Base-by-base conservation (phyloP, 2,888 invertebrate genomes). In the Scaptomyza reducta region DNA sequence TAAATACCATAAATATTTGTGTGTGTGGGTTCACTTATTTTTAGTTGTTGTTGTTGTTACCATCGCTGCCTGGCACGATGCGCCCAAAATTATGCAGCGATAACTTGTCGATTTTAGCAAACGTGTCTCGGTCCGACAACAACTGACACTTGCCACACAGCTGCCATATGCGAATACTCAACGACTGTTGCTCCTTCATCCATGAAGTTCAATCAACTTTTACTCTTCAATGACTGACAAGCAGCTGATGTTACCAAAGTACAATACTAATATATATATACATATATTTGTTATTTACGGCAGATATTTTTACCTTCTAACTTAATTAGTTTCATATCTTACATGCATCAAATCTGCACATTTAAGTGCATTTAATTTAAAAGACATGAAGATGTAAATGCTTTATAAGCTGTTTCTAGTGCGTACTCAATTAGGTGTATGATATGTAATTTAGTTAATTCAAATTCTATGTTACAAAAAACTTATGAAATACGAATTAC, bases 1-100 rank as follows among this genome's bases (percentile, higher is more conserved):
- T 82, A 82, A 82, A 85, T 79, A 82, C 54, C 72, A 82, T 82
- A 74, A 79, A 82, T 81, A 64, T 56, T 18, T 59, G 27, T 62
- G 38, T 57, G 11, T 51, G 31, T 62, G n/a, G n/a, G 31, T 62
- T 45, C 51, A n/a, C 61, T 55, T 67, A 67, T 70, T 76, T 72
- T 65, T 70, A 65, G 81, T 76, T 31, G 31, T 31, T 29, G 29
- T 29, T 77, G 61, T 72, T 69, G 72, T 72, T 69, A 68, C 63
- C 59, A 25, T 10, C 40, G 18, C 18, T 46, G 38, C 82, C 77
- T 64, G 77, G 79, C 63, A 54, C 46, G 49, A 27, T 11, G 22
- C 38, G 38, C 29, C 46, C 16, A 44, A 70, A 77, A 49, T 54
- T 70, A 70, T 70, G 68, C 68, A 66, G 57, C 72, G 58, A 66